Evolutionary conservation across 2,888 invertebrate species (phyloP).

Genomic region (Ormyrus rosae): DNA sequence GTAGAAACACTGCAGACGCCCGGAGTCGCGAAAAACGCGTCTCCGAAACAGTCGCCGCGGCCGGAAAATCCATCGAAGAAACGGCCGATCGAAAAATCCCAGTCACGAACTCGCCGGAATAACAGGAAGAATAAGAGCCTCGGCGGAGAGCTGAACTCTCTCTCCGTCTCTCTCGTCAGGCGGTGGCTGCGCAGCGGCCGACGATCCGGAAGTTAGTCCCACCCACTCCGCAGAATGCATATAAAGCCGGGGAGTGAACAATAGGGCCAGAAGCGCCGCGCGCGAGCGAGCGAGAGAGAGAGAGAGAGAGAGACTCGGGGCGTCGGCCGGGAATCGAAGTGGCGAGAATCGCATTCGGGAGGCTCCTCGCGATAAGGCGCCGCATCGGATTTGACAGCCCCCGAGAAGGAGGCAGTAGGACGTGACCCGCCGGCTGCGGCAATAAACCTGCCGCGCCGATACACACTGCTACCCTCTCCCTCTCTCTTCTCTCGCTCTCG

Average conservation of each 20-base stretch:
- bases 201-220: background rate
- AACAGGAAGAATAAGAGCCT: background rate
- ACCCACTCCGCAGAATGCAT: background rate
- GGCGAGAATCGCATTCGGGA: too few species aligned
- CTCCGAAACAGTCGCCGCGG: too few species aligned
- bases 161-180: background rate
- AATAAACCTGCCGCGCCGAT: slow-evolving; percentile 23
- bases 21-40: too few species aligned
- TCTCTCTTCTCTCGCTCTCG: background rate
- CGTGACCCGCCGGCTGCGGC: slow-evolving; percentile 30
- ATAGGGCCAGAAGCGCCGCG: background rate
- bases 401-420: background rate
- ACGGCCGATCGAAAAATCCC: slow-evolving; percentile 11
- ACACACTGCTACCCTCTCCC: background rate
- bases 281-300: too few species aligned
- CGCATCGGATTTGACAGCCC: background rate
- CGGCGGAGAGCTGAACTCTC: background rate
- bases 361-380: background rate
- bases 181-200: too few species aligned
- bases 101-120: slow-evolving; percentile 25
- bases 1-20: too few species aligned
- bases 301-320: too few species aligned
- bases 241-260: slow-evolving; percentile 7
- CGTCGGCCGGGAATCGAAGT: too few species aligned
- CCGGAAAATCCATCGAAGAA: too few species aligned